Conservation (phyloP, 2,797 vertebrate genomes). For the Sciurus carolinensis region DNA sequence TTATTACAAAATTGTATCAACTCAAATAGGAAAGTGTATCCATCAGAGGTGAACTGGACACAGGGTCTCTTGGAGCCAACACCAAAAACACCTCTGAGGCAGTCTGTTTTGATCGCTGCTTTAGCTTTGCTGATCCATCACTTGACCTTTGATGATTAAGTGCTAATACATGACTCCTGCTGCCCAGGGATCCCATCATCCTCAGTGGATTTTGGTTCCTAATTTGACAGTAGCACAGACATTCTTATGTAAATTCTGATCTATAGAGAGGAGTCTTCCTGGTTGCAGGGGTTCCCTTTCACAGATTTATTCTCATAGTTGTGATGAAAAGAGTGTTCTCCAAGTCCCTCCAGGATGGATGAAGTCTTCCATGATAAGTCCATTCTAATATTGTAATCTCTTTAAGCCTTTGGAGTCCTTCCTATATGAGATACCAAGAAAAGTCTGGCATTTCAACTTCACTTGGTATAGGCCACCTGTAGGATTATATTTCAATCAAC, state of each 20-base stretch:
- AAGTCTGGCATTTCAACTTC: not conserved
- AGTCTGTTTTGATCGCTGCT: not conserved
- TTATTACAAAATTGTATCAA: slow-evolving; percentile 15
- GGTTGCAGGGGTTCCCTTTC: not conserved
- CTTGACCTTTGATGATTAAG: not conserved
- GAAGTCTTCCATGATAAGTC: not conserved
- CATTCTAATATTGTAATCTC: not conserved
- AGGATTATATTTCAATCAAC: not conserved
- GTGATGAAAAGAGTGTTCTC: not conserved
- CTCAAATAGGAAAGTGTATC: not conserved
- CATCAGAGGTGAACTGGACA: not conserved
- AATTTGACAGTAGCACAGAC: not conserved
- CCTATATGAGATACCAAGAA: not conserved
- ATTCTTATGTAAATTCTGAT: not conserved
- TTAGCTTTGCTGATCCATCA: not conserved
- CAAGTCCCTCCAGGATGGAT: not conserved
- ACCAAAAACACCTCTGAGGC: not conserved
- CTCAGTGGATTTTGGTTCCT: not conserved
- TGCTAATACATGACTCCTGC: not conserved
- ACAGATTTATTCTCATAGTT: not conserved
- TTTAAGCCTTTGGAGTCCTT: not conserved
- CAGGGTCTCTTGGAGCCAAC: not conserved
- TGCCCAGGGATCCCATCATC: not conserved
- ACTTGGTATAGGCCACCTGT: not conserved
- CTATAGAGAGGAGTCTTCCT: not conserved